These are phyloP conservation scores for Caenorhabditis sp. DNA, from an alignment of 2,888 invertebrate species.

Conservation along the genomic window DNA sequence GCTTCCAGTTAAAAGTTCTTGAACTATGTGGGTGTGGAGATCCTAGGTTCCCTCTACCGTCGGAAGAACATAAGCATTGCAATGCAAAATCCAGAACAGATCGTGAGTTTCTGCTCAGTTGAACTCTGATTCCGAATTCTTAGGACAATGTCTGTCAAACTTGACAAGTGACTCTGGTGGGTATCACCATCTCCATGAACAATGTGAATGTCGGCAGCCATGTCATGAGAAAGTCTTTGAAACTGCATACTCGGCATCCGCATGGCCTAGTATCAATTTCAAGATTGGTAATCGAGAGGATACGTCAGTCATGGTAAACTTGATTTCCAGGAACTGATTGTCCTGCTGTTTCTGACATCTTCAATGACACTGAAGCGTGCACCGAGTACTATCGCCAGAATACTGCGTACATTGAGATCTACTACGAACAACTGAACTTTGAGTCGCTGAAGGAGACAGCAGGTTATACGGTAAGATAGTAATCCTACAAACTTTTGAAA, in stretches of 20 bases:
- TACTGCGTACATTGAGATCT: constrained; percentile 83
- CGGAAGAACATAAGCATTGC: constrained; percentile 74
- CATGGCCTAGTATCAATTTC: constrained; percentile 82
- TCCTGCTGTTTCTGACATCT: constrained; percentile 76
- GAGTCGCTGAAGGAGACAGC: constrained; percentile 82
- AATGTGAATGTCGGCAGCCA: constrained; percentile 75
- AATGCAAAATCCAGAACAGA: constrained; percentile 74
- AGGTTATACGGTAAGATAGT: constrained; percentile 80
- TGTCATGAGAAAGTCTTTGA: constrained; percentile 82
- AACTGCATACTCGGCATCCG: constrained; percentile 82
- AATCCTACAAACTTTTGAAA: not conserved
- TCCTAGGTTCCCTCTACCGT: constrained; percentile 82
- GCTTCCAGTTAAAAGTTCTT: constrained; percentile 79
- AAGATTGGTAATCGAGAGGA: constrained; percentile 79
- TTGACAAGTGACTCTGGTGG: constrained; percentile 78
- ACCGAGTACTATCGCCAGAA: constrained; percentile 81
- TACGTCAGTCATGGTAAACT: too few species aligned
- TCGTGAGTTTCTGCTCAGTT: constrained; percentile 50
- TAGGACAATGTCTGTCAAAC: constrained; percentile 78
- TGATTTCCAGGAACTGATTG: constrained; percentile 72
- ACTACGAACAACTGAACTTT: constrained; percentile 83
- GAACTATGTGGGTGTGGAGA: constrained; percentile 82
- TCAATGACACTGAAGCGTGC: constrained; percentile 80
- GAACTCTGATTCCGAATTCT: constrained; percentile 5
- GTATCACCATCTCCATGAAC: constrained; percentile 78